Evolutionary conservation across 2,113 vertebrate species (phyloP).

Genomic region (Hypomesus transpacificus): DNA sequence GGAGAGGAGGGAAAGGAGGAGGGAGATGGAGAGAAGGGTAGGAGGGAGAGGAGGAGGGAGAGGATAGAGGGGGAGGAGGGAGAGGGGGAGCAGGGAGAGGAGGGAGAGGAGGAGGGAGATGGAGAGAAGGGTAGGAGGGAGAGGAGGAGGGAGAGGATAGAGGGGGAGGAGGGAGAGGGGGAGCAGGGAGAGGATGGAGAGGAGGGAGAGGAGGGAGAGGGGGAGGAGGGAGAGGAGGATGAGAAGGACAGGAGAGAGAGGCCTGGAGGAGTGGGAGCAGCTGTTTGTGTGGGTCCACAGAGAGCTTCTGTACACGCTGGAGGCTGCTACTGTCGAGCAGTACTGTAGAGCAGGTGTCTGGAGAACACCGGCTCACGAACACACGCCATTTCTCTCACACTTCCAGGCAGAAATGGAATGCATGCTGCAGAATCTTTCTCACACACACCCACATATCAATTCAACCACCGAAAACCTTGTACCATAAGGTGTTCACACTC

Average conservation of each 20-base stretch:
- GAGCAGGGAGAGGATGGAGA: slow-evolving; percentile 5
- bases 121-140: background rate
- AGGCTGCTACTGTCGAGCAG: no score
- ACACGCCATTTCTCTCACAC: no score
- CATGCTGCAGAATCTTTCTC: no score
- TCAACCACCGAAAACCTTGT: no score
- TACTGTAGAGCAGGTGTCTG: no score
- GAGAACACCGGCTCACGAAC: no score
- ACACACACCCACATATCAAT: no score
- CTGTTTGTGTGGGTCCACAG: no score
- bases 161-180: background rate
- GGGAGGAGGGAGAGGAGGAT: slow-evolving; percentile 6
- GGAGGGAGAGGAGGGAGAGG: background rate
- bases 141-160: slow-evolving; percentile 9
- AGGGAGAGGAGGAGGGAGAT: background rate
- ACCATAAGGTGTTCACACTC: no score
- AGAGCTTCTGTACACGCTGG: no score
- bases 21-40: slow-evolving; percentile 10
- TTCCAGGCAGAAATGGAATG: no score
- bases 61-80: background rate
- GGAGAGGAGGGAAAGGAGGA: background rate
- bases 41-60: slow-evolving; percentile 25
- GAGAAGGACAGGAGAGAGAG: background rate
- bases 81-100: slow-evolving; percentile 6
- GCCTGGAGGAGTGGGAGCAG: slow-evolving; percentile 8